phyloP scores from a whole-genome alignment of 2,797 vertebrate species.

The Anolis apletophallus region DNA sequence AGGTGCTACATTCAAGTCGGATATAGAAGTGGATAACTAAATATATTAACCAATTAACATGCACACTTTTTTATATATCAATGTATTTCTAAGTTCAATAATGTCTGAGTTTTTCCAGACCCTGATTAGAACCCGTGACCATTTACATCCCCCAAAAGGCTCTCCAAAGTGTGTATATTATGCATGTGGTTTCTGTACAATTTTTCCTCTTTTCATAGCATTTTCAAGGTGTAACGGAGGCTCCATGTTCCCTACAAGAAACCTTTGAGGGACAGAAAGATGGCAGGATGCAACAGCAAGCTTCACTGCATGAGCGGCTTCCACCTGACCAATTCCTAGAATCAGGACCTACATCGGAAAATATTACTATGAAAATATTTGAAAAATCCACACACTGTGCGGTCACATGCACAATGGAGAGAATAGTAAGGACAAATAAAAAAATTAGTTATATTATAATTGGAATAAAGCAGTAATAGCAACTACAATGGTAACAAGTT shows the following conservation, averaged over 20 bases:
- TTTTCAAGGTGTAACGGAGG: not conserved
- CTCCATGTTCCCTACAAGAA: not conserved
- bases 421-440: not conserved
- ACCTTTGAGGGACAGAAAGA: not conserved
- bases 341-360: not conserved
- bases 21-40: not conserved
- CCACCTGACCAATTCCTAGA: not conserved
- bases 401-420: not conserved
- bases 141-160: not conserved
- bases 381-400: not conserved
- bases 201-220: not conserved
- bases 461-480: not conserved
- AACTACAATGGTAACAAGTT: not conserved
- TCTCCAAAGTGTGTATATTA: not conserved
- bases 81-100: not conserved
- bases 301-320: not conserved
- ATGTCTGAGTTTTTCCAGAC: not conserved
- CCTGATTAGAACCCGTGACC: not conserved
- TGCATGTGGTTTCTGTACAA: not conserved
- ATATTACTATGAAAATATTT: not conserved
- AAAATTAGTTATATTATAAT: not conserved
- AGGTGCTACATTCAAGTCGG: no score
- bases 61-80: not conserved
- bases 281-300: not conserved
- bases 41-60: not conserved